A percentile compares a stretch with the other conserved stretches of the same genome.
Evolutionary conservation across 2,888 invertebrate species (phyloP).

Genomic region (Ophioninae sp.): DNA sequence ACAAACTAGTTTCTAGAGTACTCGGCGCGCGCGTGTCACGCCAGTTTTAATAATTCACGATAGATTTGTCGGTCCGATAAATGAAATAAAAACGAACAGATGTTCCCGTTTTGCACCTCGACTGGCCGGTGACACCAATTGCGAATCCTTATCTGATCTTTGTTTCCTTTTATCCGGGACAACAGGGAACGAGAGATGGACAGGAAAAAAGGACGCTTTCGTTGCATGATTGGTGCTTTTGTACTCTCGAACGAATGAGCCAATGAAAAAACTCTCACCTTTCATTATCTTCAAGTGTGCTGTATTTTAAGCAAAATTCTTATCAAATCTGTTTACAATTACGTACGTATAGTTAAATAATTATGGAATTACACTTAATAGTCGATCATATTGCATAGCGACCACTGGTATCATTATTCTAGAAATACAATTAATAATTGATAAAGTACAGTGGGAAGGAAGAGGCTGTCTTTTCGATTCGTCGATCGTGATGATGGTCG

Average conservation of each 20-base stretch:
- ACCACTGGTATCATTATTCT: conserved; percentile 32
- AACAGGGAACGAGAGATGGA: neutral
- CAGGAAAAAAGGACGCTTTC: neutral
- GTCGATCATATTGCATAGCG: conserved; percentile 11
- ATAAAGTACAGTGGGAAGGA: conserved; percentile 32
- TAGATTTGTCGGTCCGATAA: conserved; percentile 56
- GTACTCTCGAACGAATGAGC: neutral
- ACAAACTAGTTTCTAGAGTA: conserved; percentile 4
- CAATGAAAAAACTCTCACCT: neutral
- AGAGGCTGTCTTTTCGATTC: conserved; percentile 10
- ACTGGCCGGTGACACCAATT: conserved; percentile 1
- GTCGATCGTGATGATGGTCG: neutral
- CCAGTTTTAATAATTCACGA: conserved; percentile 59
- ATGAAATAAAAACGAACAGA: conserved; percentile 1
- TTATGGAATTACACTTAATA: conserved; percentile 43
- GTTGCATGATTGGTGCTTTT: neutral
- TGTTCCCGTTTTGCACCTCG: conserved; percentile 29
- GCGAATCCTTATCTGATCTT: conserved; percentile 26
- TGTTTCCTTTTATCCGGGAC: neutral
- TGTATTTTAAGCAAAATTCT: conserved; percentile 20
- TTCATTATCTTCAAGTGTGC: neutral
- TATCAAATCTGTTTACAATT: conserved; percentile 36
- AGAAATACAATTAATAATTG: conserved; percentile 47
- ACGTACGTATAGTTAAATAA: conserved; percentile 57
- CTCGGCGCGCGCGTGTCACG: conserved; percentile 33